Percentiles rank a stretch among this genome's conserved stretches.
phyloP scores from a whole-genome alignment of 2,113 vertebrate species.

The Megaceryle torquata region DNA sequence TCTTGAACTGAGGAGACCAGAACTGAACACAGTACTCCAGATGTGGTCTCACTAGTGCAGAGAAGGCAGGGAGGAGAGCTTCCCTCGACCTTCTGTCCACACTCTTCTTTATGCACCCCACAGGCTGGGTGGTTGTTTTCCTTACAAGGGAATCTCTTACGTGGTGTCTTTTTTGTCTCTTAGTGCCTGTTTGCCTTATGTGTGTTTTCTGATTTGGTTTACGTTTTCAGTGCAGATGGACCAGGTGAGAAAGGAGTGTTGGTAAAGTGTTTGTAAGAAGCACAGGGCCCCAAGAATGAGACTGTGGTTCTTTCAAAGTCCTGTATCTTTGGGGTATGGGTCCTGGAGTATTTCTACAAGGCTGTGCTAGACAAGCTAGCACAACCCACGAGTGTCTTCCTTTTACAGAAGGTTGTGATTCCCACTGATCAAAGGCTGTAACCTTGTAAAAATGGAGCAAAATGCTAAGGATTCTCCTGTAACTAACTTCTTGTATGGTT shows the following conservation, averaged over 20 bases:
- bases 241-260: background rate
- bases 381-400: background rate
- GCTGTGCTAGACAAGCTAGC: background rate
- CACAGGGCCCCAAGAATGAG: accelerated
- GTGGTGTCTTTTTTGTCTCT: background rate
- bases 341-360: background rate
- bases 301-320: background rate
- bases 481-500: background rate
- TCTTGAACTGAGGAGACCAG: too few relatives aligned
- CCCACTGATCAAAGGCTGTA: background rate
- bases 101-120: too few relatives aligned
- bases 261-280: background rate
- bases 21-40: too few relatives aligned
- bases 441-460: background rate
- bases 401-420: background rate
- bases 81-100: too few relatives aligned
- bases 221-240: background rate
- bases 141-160: background rate
- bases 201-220: background rate
- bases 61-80: too few relatives aligned
- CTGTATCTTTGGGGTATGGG: background rate
- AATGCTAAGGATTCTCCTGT: background rate
- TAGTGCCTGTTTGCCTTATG: background rate
- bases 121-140: background rate
- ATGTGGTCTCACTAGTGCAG: too few relatives aligned